A percentile compares a stretch with the other conserved stretches of the same genome.
phyloP scores from a whole-genome alignment of 2,113 vertebrate genomes.

The Eurystomus gularis region DNA sequence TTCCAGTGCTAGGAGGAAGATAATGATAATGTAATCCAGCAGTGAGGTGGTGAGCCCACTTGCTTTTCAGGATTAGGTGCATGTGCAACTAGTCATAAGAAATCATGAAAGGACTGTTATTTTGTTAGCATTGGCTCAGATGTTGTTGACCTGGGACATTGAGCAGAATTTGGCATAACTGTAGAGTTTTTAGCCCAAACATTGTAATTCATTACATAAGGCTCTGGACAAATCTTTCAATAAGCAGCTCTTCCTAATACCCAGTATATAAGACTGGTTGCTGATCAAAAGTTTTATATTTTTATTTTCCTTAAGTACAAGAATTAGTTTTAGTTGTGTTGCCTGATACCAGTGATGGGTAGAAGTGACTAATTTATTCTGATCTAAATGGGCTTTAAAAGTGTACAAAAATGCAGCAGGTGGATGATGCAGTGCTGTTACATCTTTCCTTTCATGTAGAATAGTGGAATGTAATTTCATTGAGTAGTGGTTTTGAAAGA shows the following conservation, averaged over 20 bases:
- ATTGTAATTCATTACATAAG: background rate
- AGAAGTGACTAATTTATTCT: background rate
- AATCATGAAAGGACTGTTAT: background rate
- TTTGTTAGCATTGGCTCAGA: background rate
- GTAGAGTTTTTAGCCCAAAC: background rate
- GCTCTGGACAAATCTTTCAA: background rate
- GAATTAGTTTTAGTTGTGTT: background rate
- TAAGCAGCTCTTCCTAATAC: background rate
- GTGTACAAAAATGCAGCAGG: conserved; percentile 2
- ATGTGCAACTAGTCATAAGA: background rate
- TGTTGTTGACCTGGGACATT: background rate
- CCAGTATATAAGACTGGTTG: background rate
- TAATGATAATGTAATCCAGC: background rate
- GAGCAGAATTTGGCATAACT: background rate
- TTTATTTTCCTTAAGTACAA: background rate
- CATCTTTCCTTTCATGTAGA: conserved; percentile 38
- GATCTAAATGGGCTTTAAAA: background rate
- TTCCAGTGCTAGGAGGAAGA: background rate
- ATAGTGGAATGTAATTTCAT: conserved; percentile 79
- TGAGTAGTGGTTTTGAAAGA: conserved; percentile 82
- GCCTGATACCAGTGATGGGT: background rate
- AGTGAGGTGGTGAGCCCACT: background rate
- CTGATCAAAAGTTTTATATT: background rate
- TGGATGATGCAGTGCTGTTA: conserved; percentile 58
- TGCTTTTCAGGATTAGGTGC: background rate